Evolutionary conservation across 2,797 vertebrate genomes (phyloP), one percentile per base, ranked within the genome.

Genomic region (Apogon hyalosoma): DNA sequence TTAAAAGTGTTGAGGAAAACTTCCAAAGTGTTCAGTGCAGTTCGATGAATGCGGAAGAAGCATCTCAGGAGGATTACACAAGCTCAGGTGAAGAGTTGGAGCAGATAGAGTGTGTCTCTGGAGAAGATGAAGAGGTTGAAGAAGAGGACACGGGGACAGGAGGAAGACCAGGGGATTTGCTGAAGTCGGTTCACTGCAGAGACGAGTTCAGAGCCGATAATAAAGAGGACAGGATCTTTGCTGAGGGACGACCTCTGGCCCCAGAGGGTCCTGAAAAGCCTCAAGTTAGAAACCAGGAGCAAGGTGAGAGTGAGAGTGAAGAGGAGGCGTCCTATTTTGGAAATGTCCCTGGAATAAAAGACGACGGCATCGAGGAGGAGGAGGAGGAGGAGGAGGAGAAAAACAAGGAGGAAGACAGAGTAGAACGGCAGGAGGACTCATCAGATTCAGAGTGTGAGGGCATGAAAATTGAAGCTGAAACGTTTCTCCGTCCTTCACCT

Each of bases 251-350:
- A 77, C 67, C 76, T 74, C 64, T 75, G 64, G 57, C 58, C 63
- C 73, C 33, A 2, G 64, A 85, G 50, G 73, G 48, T 8, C 56
- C 55, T 19, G 63, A 59, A 75, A 75, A 58, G 16, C 51, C 67
- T 85, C 69, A 77, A 81, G 77, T 77, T 77, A 81, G 87, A 71
- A 85, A 84, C 11, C 5, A 75, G 62, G 73, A 78, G 55, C 78
- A 55, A 73, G 78, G 65, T 77, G 83, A 83, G 14, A 52, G 14
- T 8, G 69, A 84, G 52, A 66, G 79, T 1, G 52, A 88, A 11
- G 65, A 86, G 57, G 73, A 83, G n/a, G 38, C 51, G 78, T 79
- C 55, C 73, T 85, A 87, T 80, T 85, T 86, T 52, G 60, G 61
- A 57, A 68, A 11, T 62, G 12, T 86, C 76, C 81, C 79, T 42